Base-by-base conservation (phyloP, 2,797 vertebrate genomes). In the Sandelia bainsii region DNA sequence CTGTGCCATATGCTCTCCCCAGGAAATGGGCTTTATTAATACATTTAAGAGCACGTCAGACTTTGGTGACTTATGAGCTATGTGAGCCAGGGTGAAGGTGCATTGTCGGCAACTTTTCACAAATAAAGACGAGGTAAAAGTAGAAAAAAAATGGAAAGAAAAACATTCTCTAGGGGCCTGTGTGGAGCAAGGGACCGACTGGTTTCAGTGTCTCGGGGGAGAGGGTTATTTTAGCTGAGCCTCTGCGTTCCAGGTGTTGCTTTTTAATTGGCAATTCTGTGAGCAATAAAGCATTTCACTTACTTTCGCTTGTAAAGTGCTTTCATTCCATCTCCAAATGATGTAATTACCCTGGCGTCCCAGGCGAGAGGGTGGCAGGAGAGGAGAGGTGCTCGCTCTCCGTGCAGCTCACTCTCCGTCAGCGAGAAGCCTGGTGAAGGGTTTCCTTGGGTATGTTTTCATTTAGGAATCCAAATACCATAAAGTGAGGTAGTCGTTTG, bases 261-360 rank as follows among this genome's bases (percentile, higher is more conserved):
- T 79, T 91, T 94, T 93, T 95, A 95, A 95, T 94, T 95, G 93
- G 90, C 91, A 92, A 89, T 94, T 94, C 90, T 62, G 71, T 17
- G 59, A 86, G 87, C 92, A 93, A 92, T 95, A 94, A 94, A 95
- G 88, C 89, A 90, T 93, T 93, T 92, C 81, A 85, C 88, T 90
- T 89, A 79, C 85, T 78, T 87, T 86, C 54, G 73, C 87, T 89
- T 88, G 90, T 94, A 93, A 95, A 94, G 85, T 79, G 87, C 90
- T 93, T 93, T 92, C 91, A 93, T 92, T 92, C 89, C 85, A 77
- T 89, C 90, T 93, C 90, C 87, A 94, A 94, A 94, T 94, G 93
- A 93, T 94, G 94, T 93, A 94, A 95, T 95, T 94, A 94, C 88
- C 74, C 77, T 12, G 72, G 59, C 73, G 82, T 93, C 91, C 89